Conservation (phyloP, 2,888 invertebrate species). For the Dynastes hyllus region DNA sequence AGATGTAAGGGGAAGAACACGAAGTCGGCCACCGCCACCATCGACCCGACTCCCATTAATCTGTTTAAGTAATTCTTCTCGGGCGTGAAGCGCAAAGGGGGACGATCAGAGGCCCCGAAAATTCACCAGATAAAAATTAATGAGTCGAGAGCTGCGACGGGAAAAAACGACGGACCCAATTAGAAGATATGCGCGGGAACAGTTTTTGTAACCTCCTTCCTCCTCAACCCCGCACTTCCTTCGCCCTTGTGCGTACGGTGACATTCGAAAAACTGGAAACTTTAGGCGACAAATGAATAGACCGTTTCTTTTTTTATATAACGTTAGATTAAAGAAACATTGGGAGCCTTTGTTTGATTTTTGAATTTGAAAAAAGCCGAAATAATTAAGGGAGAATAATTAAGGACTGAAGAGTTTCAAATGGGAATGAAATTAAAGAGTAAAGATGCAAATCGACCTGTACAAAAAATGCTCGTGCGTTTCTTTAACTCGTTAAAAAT, state of each 20-base stretch:
- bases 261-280: slow-evolving; percentile 4
- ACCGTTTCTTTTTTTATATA: neutral
- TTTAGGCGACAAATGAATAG: neutral
- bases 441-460: neutral
- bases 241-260: neutral
- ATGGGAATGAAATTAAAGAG: neutral
- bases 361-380: neutral
- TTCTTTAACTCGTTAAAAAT: too few relatives aligned
- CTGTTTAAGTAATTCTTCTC: slow-evolving; percentile 58
- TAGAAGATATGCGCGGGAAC: slow-evolving; percentile 61
- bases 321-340: slow-evolving; percentile 6
- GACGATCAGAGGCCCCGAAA: slow-evolving; percentile 57
- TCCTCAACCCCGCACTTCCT: neutral
- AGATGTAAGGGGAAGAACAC: slow-evolving; percentile 60
- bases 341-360: neutral
- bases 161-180: slow-evolving; percentile 63
- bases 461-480: too few relatives aligned
- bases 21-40: slow-evolving; percentile 17
- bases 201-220: slow-evolving; percentile 26
- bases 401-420: neutral
- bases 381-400: slow-evolving; percentile 17
- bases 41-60: slow-evolving; percentile 62
- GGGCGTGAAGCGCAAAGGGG: slow-evolving; percentile 27
- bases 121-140: slow-evolving; percentile 67
- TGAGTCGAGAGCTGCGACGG: slow-evolving; percentile 58